phyloP scores from a whole-genome alignment of 2,797 vertebrate genomes.

The Clarias pachynema region DNA sequence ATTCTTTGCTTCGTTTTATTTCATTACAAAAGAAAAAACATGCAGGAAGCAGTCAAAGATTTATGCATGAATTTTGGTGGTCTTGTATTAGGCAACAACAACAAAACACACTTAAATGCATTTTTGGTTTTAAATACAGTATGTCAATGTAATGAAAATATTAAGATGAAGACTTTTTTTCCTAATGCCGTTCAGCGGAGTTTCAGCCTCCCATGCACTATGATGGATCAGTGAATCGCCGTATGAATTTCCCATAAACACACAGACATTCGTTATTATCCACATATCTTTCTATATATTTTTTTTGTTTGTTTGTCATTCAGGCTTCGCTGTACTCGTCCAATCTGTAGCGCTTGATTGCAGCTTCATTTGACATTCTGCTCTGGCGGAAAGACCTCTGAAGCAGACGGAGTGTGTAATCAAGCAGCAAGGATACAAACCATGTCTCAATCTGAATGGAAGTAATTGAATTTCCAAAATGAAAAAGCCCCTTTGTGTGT shows the following conservation, averaged over 20 bases:
- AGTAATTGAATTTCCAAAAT: slow-evolving; percentile 58
- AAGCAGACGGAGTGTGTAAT: slow-evolving; percentile 42
- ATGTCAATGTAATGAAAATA: neutral
- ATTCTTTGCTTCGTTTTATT: neutral
- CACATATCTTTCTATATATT: neutral
- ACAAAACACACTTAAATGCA: neutral
- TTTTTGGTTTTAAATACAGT: neutral
- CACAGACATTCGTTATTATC: slow-evolving; percentile 7
- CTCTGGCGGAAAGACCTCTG: slow-evolving; percentile 37
- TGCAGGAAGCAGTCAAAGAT: neutral
- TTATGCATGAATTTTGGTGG: neutral
- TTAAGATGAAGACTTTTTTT: neutral
- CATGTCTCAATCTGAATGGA: slow-evolving; percentile 48
- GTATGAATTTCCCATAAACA: neutral
- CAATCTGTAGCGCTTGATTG: slow-evolving; percentile 8
- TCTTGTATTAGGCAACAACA: neutral
- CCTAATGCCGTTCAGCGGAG: neutral
- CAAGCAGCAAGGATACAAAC: slow-evolving; percentile 40
- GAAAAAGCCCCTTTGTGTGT: slow-evolving; percentile 57
- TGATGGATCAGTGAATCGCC: neutral
- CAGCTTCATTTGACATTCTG: slow-evolving; percentile 33
- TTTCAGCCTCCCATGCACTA: neutral
- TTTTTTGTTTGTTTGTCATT: neutral
- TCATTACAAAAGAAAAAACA: neutral
- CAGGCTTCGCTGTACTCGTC: slow-evolving; percentile 31